Evolutionary conservation across 2,797 vertebrate genomes (phyloP).

Genomic region (Lophotriccus pileatus): DNA sequence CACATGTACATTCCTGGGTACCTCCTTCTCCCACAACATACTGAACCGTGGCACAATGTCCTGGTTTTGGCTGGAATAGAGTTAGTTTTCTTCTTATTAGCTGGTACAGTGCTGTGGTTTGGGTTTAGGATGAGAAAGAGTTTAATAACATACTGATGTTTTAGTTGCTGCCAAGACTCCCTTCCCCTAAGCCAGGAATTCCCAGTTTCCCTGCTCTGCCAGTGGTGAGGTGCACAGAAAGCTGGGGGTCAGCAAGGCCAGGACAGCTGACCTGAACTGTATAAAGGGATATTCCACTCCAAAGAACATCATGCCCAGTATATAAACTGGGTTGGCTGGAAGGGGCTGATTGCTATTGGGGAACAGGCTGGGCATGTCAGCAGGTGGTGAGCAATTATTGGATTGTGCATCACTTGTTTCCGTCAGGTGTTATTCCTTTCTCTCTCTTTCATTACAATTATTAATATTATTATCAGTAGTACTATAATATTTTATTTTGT

Average conservation of each 20-base stretch:
- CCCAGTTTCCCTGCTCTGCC: background rate
- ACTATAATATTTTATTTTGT: background rate
- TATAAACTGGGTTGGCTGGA: background rate
- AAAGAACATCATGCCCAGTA: background rate
- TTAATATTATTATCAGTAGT: background rate
- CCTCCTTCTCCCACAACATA: background rate
- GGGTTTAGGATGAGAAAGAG: background rate
- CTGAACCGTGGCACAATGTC: rapidly evolving
- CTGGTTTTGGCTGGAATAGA: background rate
- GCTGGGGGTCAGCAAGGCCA: background rate
- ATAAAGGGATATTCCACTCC: background rate
- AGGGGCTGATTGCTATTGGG: background rate
- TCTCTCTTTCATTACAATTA: background rate
- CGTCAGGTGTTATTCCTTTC: background rate
- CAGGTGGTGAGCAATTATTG: background rate
- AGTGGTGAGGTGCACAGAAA: background rate
- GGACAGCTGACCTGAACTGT: background rate
- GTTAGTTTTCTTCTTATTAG: background rate
- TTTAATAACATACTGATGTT: background rate
- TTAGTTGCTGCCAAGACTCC: background rate
- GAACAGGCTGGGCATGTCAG: background rate
- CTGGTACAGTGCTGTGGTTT: background rate
- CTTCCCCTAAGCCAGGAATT: background rate
- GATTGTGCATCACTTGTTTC: background rate
- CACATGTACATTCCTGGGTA: rapidly evolving